These are phyloP conservation scores for Drosophila tsacasi DNA, from an alignment of 1,140 invertebrate genomes.

Conservation along the genomic window DNA sequence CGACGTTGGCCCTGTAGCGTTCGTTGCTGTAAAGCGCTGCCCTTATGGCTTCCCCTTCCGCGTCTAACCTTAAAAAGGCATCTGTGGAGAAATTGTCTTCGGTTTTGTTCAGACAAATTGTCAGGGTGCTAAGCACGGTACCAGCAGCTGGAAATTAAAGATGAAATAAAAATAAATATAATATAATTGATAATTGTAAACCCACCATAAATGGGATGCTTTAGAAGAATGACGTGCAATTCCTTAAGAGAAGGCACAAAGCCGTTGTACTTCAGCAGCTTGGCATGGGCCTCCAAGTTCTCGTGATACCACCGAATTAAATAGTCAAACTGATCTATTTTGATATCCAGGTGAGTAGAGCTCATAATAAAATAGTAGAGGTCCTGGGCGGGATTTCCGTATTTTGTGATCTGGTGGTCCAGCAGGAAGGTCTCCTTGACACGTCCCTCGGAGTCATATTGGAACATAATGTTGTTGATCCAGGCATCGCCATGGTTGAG, in stretches of 20 bases:
- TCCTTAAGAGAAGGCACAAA: constrained; percentile 49
- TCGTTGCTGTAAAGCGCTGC: constrained; percentile 25
- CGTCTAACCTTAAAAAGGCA: not conserved
- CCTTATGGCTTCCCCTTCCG: not conserved
- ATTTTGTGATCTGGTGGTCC: constrained; percentile 53
- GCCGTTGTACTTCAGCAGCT: constrained; percentile 42
- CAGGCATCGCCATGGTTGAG: constrained; percentile 89
- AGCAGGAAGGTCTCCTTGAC: constrained; percentile 86
- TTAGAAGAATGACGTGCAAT: constrained; percentile 44
- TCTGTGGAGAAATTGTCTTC: constrained; percentile 31
- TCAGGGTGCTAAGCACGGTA: constrained; percentile 30
- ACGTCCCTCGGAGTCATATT: constrained; percentile 85
- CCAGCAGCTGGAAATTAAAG: constrained; percentile 18
- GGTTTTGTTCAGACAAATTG: constrained; percentile 36
- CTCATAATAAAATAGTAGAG: constrained; percentile 54
- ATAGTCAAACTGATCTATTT: constrained; percentile 56
- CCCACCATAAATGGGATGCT: constrained; percentile 35
- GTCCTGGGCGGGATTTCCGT: constrained; percentile 57
- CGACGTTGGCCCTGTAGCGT: constrained; percentile 48
- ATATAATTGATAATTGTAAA: not conserved
- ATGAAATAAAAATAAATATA: not conserved
- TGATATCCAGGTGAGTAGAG: constrained; percentile 50
- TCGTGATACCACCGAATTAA: constrained; percentile 62
- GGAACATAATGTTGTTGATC: constrained; percentile 89
- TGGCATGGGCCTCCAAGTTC: constrained; percentile 32